Evolutionary conservation across 2,113 vertebrate genomes (phyloP), one percentile per base, ranked within the genome.

Genomic region (Clinocottus analis): DNA sequence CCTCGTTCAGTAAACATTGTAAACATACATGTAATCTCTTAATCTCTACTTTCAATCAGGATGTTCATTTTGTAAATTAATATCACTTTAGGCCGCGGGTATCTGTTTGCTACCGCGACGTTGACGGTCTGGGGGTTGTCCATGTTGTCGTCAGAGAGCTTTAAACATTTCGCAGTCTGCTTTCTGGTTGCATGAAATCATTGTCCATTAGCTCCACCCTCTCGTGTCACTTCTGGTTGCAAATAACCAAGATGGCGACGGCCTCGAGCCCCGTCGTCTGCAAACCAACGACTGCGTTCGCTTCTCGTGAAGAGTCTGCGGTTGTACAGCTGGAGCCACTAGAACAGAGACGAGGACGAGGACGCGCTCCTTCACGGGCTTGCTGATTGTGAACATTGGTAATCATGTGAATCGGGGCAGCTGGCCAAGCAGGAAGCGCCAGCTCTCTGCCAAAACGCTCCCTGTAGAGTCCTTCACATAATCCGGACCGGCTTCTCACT

Each of bases 381-480:
- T 62, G 62, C 66, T 61, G 67, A 85, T 68, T 80, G 69, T 65
- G 51, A 87, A 58, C 35, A 45, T 37, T 78, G 81, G 51, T 61
- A 82, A 53, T 77, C 79, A 81, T 72, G 58, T 66, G 63, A 70
- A 84, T 67, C 78, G 62, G 47, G 75, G 63, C 63, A 68, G 23
- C 61, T 31, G 62, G 58, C 79, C 79, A 79, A 75, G 65, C 63
- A 84, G 81, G 67, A 81, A 71, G 69, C 73, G 56, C 60, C 27
- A n/a, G 53, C 19, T 67, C 72, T 68, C 35, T 72, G 74, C 80
- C 58, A 75, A 55, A 75, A 72, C 5, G n/a, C 39, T 72, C 61
- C 33, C 56, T 29, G 69, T 21, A 31, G 89, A 49, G 55, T 39
- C 61, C 60, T 80, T 79, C 43, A 73, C n/a, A 31, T 76, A 27